Evolutionary conservation across 2,797 vertebrate species (phyloP).

Genomic region (Helostoma temminkii): DNA sequence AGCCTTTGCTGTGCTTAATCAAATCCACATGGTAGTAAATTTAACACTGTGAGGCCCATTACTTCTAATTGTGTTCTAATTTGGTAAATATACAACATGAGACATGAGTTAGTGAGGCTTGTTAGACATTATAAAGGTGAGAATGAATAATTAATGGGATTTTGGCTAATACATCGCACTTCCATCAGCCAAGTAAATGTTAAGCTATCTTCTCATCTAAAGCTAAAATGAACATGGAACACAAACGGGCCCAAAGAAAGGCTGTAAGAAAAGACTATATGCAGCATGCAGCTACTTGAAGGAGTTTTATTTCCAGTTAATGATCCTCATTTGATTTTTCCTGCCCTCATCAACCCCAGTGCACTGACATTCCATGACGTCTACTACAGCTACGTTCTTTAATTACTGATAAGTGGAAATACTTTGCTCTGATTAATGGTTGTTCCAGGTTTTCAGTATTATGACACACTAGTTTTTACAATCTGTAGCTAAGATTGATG

Average conservation of each 20-base stretch:
- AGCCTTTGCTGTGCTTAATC: constrained; percentile 62
- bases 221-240: constrained; percentile 16
- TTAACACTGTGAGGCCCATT: constrained; percentile 75
- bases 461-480: constrained; percentile 54
- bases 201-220: constrained; percentile 31
- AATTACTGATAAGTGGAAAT: constrained; percentile 76
- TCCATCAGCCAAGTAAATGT: constrained; percentile 13
- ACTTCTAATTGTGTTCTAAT: constrained; percentile 73
- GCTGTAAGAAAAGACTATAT: constrained; percentile 47
- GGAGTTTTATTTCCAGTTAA: constrained; percentile 67
- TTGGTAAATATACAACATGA: constrained; percentile 69
- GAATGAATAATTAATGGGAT: constrained; percentile 28
- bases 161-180: constrained; percentile 23
- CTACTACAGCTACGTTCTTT: constrained; percentile 45
- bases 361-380: constrained; percentile 53
- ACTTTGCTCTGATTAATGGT: constrained; percentile 58
- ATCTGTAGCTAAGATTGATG: constrained; percentile 66
- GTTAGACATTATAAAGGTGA: constrained; percentile 40
- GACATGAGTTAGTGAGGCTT: constrained; percentile 31
- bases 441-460: constrained; percentile 68
- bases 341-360: constrained; percentile 32
- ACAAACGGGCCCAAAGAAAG: constrained; percentile 25
- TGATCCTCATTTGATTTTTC: constrained; percentile 60
- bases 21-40: constrained; percentile 73
- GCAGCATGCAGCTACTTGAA: constrained; percentile 14